phyloP scores from a whole-genome alignment of 2,113 vertebrate genomes.

The Oreochromis aureus region DNA sequence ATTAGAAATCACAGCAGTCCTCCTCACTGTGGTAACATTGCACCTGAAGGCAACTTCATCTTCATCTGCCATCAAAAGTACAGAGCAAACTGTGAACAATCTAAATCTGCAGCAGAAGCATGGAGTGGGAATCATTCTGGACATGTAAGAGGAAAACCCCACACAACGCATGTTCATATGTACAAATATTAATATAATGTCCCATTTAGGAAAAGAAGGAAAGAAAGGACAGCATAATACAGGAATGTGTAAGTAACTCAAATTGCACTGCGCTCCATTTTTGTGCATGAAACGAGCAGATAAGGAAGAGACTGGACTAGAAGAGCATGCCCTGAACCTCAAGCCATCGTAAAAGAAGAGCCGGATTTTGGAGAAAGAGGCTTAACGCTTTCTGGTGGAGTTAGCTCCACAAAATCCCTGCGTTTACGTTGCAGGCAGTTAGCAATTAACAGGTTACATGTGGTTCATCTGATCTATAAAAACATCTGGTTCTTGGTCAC shows the following conservation, averaged over 20 bases:
- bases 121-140: neutral
- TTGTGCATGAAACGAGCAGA: slow-evolving; percentile 27
- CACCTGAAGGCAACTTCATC: slow-evolving; percentile 16
- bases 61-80: neutral
- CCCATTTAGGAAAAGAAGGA: neutral
- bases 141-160: neutral
- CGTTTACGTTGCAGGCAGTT: neutral
- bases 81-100: neutral
- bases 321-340: slow-evolving; percentile 7
- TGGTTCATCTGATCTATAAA: neutral
- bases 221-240: neutral
- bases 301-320: slow-evolving; percentile 7
- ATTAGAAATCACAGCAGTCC: neutral
- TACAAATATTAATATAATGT: neutral
- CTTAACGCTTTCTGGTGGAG: neutral
- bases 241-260: slow-evolving; percentile 48
- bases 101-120: slow-evolving; percentile 8
- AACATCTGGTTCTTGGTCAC: neutral
- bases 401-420: neutral
- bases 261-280: slow-evolving; percentile 38
- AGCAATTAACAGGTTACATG: neutral
- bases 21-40: slow-evolving; percentile 21
- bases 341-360: neutral
- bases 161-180: neutral
- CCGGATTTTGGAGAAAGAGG: neutral